A percentile compares a stretch with the other conserved stretches of the same genome.
These are phyloP conservation scores for Ophion ventricosus DNA, from an alignment of 2,888 invertebrate species.

Conservation along the genomic window DNA sequence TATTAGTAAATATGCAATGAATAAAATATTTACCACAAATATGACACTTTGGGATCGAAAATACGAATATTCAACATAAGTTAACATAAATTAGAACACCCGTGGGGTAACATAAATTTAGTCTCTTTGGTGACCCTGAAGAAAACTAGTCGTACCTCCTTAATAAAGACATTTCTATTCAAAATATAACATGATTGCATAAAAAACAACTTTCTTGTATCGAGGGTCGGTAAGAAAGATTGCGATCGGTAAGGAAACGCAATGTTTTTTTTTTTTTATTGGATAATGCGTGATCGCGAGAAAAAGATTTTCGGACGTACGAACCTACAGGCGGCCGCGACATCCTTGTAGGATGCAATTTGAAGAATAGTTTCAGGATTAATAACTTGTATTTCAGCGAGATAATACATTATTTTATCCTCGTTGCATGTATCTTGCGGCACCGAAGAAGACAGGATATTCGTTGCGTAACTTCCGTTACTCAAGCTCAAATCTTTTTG, in stretches of 20 bases:
- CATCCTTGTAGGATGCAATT: conserved; percentile 81
- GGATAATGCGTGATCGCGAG: not conserved
- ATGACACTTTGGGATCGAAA: too few species aligned
- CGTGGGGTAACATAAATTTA: too few species aligned
- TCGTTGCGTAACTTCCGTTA: conserved; percentile 27
- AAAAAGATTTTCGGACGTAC: conserved; percentile 10
- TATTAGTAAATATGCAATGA: too few species aligned
- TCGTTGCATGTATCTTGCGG: conserved; percentile 77
- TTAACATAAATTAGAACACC: too few species aligned
- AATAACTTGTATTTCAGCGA: conserved; percentile 84
- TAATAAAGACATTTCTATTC: not conserved
- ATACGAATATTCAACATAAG: too few species aligned
- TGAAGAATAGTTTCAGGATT: conserved; percentile 85
- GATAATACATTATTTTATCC: conserved; percentile 83
- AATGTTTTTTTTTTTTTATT: not conserved
- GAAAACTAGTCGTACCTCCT: too few species aligned
- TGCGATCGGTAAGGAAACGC: too few species aligned
- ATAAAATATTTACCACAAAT: too few species aligned
- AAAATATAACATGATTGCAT: not conserved
- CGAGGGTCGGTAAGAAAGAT: not conserved
- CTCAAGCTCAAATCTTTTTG: conserved; percentile 44
- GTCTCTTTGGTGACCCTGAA: too few species aligned
- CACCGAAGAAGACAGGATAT: conserved; percentile 4
- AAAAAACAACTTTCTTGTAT: not conserved
- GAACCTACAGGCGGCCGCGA: conserved; percentile 81